Percentiles rank a stretch among this genome's conserved stretches.
These are phyloP conservation scores for Scrobipalpa costella DNA, from an alignment of 2,888 invertebrate species.

Conservation along the genomic window DNA sequence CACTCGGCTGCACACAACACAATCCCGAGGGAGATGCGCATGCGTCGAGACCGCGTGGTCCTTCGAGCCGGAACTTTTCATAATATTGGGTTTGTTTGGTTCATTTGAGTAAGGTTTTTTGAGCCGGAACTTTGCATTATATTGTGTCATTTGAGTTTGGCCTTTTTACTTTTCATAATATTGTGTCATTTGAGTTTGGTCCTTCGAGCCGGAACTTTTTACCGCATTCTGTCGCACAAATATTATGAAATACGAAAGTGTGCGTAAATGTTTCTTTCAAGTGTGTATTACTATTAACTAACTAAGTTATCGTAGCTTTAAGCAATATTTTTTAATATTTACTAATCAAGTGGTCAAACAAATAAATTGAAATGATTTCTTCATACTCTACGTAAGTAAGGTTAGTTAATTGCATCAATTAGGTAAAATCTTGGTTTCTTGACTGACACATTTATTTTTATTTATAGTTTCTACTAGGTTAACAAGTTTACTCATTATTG, in stretches of 20 bases:
- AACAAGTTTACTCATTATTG: neutral
- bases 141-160: too few species aligned
- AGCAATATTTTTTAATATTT: too few species aligned
- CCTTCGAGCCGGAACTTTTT: conserved; percentile 8
- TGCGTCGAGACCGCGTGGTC: conserved; percentile 18
- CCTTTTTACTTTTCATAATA: too few species aligned
- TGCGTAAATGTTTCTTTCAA: neutral
- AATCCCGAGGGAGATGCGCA: conserved; percentile 13
- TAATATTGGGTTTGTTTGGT: too few species aligned
- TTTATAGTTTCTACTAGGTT: neutral
- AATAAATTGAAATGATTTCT: too few species aligned
- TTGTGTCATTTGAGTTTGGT: neutral
- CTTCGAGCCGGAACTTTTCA: conserved; percentile 31
- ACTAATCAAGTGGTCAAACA: too few species aligned
- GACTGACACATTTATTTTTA: neutral
- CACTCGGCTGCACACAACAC: conserved; percentile 27
- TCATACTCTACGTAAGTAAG: too few species aligned
- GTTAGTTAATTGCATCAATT: neutral
- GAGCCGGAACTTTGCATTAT: too few species aligned
- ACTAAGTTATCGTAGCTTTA: too few species aligned
- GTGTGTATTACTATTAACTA: too few species aligned
- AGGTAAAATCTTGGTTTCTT: neutral
- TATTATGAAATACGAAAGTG: neutral
- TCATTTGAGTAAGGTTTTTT: too few species aligned
- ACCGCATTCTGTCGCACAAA: too few species aligned